Percentiles rank a stretch among this genome's conserved stretches.
These are phyloP conservation scores for Orius laevigatus DNA, from an alignment of 1,140 invertebrate genomes.

Conservation along the genomic window DNA sequence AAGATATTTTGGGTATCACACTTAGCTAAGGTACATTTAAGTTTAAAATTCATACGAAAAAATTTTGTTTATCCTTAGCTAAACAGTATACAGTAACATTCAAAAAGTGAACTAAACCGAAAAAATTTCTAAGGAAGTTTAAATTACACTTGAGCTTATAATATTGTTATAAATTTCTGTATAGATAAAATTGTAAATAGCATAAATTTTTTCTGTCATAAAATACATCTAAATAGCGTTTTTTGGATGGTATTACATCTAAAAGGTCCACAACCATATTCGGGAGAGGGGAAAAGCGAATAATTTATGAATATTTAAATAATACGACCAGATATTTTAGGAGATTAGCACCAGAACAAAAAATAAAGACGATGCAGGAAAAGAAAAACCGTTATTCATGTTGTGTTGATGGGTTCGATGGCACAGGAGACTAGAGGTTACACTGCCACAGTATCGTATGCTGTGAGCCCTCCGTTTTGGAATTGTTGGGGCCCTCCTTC, in stretches of 20 bases:
- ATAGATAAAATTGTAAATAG: background rate
- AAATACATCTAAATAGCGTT: background rate
- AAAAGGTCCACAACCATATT: slow-evolving; percentile 5
- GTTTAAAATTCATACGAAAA: slow-evolving; percentile 5
- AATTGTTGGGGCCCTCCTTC: slow-evolving; percentile 60
- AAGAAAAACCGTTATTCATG: background rate
- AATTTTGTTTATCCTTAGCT: slow-evolving; percentile 2
- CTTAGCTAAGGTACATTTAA: slow-evolving; percentile 8
- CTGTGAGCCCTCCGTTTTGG: slow-evolving; percentile 70
- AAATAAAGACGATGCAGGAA: background rate
- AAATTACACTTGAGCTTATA: too few species aligned
- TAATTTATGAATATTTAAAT: background rate
- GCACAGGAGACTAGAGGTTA: slow-evolving; percentile 52
- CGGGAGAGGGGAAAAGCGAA: background rate
- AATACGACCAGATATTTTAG: background rate
- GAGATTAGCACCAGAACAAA: slow-evolving; percentile 6
- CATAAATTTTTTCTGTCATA: background rate
- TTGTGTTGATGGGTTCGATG: background rate
- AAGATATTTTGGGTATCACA: background rate
- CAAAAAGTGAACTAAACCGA: background rate
- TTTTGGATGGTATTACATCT: background rate
- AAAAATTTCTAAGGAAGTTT: too few species aligned
- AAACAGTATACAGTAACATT: background rate
- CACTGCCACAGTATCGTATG: slow-evolving; percentile 94
- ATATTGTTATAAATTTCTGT: too few species aligned